A percentile compares a stretch with the other conserved stretches of the same genome.
These are phyloP conservation scores for Lerista edwardsae DNA, from an alignment of 2,797 vertebrate genomes.

Conservation along the genomic window DNA sequence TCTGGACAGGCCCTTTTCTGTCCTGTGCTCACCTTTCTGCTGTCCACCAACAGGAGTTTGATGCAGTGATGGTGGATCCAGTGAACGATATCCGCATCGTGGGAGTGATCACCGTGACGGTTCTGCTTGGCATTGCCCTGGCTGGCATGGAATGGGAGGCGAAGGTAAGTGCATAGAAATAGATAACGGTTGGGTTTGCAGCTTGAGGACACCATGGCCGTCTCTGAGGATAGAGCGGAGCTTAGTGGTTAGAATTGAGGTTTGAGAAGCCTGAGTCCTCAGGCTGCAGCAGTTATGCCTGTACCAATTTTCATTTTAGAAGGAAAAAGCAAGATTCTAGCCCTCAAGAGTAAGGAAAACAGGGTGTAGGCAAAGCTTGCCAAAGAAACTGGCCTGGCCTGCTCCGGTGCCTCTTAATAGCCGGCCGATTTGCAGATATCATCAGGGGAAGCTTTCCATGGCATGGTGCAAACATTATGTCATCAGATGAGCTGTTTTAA, in stretches of 20 bases:
- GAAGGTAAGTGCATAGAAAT: constrained; percentile 65
- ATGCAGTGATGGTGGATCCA: background rate
- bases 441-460: background rate
- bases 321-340: background rate
- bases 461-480: background rate
- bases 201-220: background rate
- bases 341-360: no score
- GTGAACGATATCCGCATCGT: constrained; percentile 77
- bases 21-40: background rate
- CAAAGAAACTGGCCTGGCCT: background rate
- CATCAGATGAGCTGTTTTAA: background rate
- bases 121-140: constrained; percentile 76
- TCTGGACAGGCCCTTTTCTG: background rate
- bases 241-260: background rate
- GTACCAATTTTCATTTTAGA: background rate
- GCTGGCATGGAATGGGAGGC: constrained; percentile 83
- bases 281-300: background rate
- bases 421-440: background rate
- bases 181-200: no score
- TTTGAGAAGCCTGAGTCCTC: background rate
- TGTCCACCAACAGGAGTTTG: constrained; percentile 23
- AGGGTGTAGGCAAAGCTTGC: background rate
- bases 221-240: no score
- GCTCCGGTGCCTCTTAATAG: background rate
- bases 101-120: constrained; percentile 74